Conservation (phyloP, 2,888 invertebrate species). For the Leptopterna dolabrata region DNA sequence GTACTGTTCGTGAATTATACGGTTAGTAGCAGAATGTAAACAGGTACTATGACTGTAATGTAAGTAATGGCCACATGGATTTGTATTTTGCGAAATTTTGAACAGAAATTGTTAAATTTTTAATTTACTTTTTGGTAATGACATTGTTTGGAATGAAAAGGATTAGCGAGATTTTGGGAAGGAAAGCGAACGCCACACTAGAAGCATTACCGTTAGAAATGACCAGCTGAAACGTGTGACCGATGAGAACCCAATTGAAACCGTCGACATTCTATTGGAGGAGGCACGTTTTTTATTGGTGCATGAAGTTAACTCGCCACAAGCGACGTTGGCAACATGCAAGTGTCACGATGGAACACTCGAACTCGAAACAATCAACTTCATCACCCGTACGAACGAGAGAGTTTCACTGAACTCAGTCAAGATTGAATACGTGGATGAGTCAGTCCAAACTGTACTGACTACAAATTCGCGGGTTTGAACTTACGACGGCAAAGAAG, state of each 20-base stretch:
- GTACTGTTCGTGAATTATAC: not conserved
- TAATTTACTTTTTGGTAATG: not conserved
- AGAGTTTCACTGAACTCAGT: too few relatives aligned
- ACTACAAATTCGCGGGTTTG: too few relatives aligned
- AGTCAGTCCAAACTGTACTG: too few relatives aligned
- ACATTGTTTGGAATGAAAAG: not conserved
- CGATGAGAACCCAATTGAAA: not conserved
- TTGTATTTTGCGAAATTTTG: not conserved
- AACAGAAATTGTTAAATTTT: not conserved
- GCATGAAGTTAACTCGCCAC: too few relatives aligned
- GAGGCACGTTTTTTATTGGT: not conserved
- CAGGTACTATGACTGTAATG: not conserved
- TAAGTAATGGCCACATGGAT: not conserved
- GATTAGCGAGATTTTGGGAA: not conserved
- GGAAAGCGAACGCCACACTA: conserved; percentile 15
- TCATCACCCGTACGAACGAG: too few relatives aligned
- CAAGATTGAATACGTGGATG: too few relatives aligned
- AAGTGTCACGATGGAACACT: too few relatives aligned
- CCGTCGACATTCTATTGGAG: too few relatives aligned
- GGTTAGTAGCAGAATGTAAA: not conserved
- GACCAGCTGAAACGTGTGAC: conserved; percentile 9
- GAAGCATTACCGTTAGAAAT: not conserved
- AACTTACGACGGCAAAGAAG: too few relatives aligned
- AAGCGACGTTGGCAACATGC: too few relatives aligned
- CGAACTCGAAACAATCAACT: too few relatives aligned